Conservation (phyloP, 2,797 vertebrate species). For the Pyrocephalus nanus region DNA sequence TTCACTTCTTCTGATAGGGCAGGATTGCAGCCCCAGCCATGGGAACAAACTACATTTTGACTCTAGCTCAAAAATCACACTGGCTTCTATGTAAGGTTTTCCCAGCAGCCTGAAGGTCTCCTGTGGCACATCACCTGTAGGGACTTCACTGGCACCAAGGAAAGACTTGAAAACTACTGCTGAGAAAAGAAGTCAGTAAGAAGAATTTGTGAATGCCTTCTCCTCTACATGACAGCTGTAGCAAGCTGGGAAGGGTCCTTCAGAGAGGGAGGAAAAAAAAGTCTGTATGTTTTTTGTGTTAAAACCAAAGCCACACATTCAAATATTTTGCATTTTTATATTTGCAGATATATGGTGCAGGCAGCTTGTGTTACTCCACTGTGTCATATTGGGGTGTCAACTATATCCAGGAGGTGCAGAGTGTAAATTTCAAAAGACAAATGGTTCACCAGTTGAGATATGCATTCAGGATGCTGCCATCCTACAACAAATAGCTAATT, state of each 20-base stretch:
- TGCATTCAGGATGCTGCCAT: background rate
- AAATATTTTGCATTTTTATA: background rate
- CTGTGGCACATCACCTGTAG: background rate
- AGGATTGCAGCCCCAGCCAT: background rate
- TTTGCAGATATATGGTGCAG: background rate
- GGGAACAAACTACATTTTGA: background rate
- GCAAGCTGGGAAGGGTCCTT: background rate
- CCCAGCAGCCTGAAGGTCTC: background rate
- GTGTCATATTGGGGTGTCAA: background rate
- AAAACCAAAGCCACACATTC: background rate
- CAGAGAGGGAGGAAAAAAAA: background rate
- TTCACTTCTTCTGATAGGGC: background rate
- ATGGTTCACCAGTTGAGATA: background rate
- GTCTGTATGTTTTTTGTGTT: background rate
- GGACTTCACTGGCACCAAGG: background rate
- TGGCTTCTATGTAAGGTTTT: background rate
- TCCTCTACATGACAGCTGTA: background rate
- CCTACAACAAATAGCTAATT: background rate
- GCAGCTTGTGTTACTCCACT: background rate
- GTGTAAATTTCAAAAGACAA: background rate
- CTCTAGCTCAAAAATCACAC: background rate
- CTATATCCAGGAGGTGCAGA: background rate
- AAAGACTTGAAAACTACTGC: background rate
- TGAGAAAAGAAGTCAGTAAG: background rate
- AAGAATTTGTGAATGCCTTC: background rate